Evolutionary conservation across 1,140 invertebrate genomes (phyloP), one percentile per base, ranked within the genome.

Genomic region (Dryas iulia): DNA sequence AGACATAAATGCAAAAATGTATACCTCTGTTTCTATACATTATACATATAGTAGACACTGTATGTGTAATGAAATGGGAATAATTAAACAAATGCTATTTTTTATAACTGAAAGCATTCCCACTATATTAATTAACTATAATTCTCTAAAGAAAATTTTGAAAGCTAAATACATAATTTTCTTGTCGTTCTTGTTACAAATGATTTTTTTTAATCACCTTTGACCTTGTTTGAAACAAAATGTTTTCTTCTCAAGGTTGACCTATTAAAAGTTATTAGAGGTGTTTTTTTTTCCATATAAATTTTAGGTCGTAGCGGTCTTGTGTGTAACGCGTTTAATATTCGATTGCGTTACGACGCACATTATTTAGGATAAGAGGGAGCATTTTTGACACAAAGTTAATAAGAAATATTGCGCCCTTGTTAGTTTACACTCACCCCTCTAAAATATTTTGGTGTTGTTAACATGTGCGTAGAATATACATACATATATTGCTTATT

Each of bases 391-490:
- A 88, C 86, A 80, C 81, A 72, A 70, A 81, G 82, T 89, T 88
- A 89, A 88, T 90, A 86, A 85, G 79, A 80, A 47, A 83, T 65
- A 59, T 75, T 81, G 75, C 83, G 76, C 86, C 84, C 85, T 86
- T 87, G 85, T 89, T 89, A 83, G 82, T 84, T 87, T 81, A 84
- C 86, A 82, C 82, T 82, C 73, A 77, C 82, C 84, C 84, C 74
- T 68, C 59, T 63, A 77, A 73, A n/a, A 79, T 77, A 65, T 63
- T 70, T 71, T 14, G n/a, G 0, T 14, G 3, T 35, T n/a, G 33
- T 35, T n/a, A 35, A 14, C 4, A 35, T 47, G 39, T 39, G 7
- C 18, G 14, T 47, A n/a, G 14, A 39, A 39, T 39, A 10, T 47
- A 21, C 18, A 3, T 47, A 21, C 10, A 8, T 18, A 47, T 47